Conservation (phyloP, 2,797 vertebrate species). For the Lateolabrax maculatus region DNA sequence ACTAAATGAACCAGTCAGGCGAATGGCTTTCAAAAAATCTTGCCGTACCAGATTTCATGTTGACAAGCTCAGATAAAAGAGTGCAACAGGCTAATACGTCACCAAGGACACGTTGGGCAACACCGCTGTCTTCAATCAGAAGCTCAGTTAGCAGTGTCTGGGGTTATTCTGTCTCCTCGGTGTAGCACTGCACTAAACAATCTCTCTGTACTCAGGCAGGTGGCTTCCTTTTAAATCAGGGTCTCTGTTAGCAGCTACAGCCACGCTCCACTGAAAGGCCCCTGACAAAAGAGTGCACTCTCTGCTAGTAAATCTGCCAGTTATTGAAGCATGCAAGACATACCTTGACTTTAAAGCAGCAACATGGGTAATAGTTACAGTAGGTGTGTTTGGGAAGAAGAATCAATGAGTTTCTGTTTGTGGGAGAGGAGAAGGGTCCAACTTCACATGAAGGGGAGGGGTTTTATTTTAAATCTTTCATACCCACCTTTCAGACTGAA, state of each 20-base stretch:
- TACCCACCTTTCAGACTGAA: conserved; percentile 25
- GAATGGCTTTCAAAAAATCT: conserved; percentile 62
- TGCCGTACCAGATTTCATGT: conserved; percentile 62
- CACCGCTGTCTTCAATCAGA: conserved; percentile 5
- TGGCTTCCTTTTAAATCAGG: conserved; percentile 36
- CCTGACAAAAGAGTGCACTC: conserved; percentile 20
- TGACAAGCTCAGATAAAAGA: conserved; percentile 26
- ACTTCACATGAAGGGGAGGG: neutral
- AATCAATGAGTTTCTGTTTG: conserved; percentile 31
- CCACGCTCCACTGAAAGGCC: conserved; percentile 4
- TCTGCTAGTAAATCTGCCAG: conserved; percentile 30
- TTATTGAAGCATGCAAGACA: conserved; percentile 15
- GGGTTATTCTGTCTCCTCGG: neutral
- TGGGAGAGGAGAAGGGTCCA: neutral
- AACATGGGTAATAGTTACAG: conserved; percentile 31
- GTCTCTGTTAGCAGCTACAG: conserved; percentile 20
- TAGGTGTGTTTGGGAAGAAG: conserved; percentile 25
- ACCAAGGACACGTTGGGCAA: conserved; percentile 39
- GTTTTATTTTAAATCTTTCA: too few relatives aligned
- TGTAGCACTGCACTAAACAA: neutral
- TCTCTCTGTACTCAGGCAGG: conserved; percentile 18
- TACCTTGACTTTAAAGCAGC: conserved; percentile 29
- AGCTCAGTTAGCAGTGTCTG: neutral
- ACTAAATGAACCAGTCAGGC: conserved; percentile 15
- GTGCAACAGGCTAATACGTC: conserved; percentile 26